A percentile compares a stretch with the other conserved stretches of the same genome.
These are phyloP conservation scores for Beaufortia kweichowensis DNA, from an alignment of 2,113 vertebrate species.

Conservation along the genomic window DNA sequence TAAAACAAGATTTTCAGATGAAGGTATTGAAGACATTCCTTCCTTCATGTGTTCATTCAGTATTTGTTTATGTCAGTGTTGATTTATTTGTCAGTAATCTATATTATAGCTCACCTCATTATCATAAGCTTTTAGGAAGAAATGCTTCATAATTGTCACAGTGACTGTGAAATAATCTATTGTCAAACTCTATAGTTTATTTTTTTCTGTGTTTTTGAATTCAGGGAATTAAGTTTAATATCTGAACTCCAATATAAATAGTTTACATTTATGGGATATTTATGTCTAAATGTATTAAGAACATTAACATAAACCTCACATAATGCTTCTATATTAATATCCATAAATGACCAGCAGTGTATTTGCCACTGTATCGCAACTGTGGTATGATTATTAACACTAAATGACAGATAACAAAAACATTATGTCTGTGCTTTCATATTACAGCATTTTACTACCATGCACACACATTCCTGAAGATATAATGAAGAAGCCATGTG, in stretches of 20 bases:
- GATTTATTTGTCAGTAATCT: conserved; percentile 12
- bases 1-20: neutral
- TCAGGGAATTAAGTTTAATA: neutral
- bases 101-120: neutral
- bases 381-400: conserved; percentile 14
- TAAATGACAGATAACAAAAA: neutral
- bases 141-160: conserved; percentile 7
- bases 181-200: neutral
- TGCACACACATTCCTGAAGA: neutral
- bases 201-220: conserved; percentile 4
- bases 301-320: neutral
- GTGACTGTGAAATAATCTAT: conserved; percentile 20
- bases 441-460: neutral
- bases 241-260: neutral
- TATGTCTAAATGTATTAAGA: neutral
- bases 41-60: conserved; percentile 17
- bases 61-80: conserved; percentile 38
- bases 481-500: neutral
- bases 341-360: conserved; percentile 3
- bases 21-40: neutral
- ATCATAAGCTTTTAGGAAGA: neutral
- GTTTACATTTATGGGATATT: neutral
- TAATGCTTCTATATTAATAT: neutral
- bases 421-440: neutral
- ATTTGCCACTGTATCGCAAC: conserved; percentile 8